Base-by-base conservation (phyloP, 2,797 vertebrate species). In the Gallirallus australis region DNA sequence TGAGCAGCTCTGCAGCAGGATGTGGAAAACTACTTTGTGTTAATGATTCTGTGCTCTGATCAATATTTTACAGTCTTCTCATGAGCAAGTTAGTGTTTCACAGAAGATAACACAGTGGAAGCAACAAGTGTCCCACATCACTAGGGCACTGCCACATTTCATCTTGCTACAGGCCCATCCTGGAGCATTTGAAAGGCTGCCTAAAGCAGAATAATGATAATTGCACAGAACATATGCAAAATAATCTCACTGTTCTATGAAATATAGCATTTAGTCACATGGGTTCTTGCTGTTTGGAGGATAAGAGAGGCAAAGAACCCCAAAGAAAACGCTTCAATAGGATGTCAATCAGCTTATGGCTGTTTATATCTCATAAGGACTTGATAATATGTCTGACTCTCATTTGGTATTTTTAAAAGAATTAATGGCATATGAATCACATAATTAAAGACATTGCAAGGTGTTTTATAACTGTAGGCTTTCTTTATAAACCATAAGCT, bases 11-110 rank as follows among this genome's bases (percentile, higher is more conserved):
- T 27, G 75, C 54, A 56, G 30, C 91, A 96, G 90, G 90, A 96
- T 92, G 81, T 91, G 86, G 91, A 94, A 89, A 95, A 94, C 53
- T 90, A 90, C 68, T 82, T 45, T 42, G 83, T 47, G 91, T 94
- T 95, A 96, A 96, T 95, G 88, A 96, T 96, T 94, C 73, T 57
- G 5, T 64, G 68, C 81, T 91, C 82, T 93, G 90, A 96, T 91
- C 96, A 96, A 96, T 97, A 95, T 95, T 95, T 86, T 89, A 90
- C 90, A 77, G 37, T 63, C 61, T 77, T 50, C 75, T 20, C 16
- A 20, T 2, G 60, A 96, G 64, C 16, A 33, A 82, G 91, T 93
- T 92, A 95, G 91, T 87, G 82, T 96, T 96, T 97, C 90, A 89
- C 53, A 80, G 86, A 70, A 86, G 93, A 89, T 78, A 96, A 50